Conservation (phyloP, 2,797 vertebrate species). For the Xenops minutus region DNA sequence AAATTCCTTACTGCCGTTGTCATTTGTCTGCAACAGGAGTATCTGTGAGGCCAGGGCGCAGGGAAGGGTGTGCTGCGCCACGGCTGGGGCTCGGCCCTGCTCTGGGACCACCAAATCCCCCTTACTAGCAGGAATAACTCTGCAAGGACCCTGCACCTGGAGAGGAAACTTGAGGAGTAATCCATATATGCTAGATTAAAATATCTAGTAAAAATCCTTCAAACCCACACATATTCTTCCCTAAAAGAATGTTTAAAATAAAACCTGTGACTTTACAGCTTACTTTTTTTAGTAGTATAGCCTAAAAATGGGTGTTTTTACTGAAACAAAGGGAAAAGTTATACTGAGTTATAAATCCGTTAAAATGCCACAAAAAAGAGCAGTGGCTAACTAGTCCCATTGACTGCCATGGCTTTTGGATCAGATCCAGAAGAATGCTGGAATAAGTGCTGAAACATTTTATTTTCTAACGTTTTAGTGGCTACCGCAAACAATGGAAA, state of each 20-base stretch:
- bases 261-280: not conserved
- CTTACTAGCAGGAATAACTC: not conserved
- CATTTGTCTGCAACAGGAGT: slow-evolving; percentile 28
- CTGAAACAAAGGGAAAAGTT: not conserved
- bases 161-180: slow-evolving; percentile 26
- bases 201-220: slow-evolving; percentile 32
- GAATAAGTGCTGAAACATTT: slow-evolving; percentile 29
- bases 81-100: not conserved
- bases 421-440: slow-evolving; percentile 4
- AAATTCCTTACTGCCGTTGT: slow-evolving; percentile 54
- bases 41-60: accelerated
- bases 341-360: not conserved
- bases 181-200: not conserved
- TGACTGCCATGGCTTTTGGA: slow-evolving; percentile 25
- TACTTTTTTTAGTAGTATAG: not conserved
- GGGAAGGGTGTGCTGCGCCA: not conserved
- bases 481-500: slow-evolving; percentile 63
- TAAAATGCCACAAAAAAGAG: not conserved
- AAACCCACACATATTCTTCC: not conserved
- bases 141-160: slow-evolving; percentile 40
- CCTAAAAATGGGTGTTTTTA: not conserved
- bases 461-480: slow-evolving; percentile 40
- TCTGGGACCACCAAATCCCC: not conserved
- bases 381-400: not conserved
- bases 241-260: not conserved